Conservation (phyloP, 2,113 vertebrate species). For the Diphyllodes magnificus region DNA sequence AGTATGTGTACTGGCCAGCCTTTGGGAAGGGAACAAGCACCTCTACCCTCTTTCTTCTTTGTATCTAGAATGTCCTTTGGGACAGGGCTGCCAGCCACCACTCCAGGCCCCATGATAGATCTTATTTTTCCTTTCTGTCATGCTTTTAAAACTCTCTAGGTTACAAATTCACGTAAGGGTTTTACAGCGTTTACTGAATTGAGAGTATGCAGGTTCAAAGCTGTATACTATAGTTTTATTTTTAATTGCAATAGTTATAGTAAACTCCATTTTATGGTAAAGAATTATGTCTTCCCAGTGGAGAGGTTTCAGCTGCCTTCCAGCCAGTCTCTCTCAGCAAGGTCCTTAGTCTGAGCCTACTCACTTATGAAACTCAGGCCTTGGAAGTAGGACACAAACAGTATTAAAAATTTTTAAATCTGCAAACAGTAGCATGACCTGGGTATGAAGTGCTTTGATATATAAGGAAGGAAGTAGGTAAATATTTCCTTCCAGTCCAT, state of each 20-base stretch:
- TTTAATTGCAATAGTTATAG: background rate
- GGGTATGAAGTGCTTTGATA: background rate
- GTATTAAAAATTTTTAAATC: background rate
- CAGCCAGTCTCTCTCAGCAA: background rate
- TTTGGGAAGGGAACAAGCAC: background rate
- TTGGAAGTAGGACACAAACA: background rate
- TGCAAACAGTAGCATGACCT: background rate
- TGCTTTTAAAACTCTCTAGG: background rate
- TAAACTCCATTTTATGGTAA: background rate
- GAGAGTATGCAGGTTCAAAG: background rate
- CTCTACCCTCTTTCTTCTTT: background rate
- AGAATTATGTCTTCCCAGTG: background rate
- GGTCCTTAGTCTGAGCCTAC: background rate
- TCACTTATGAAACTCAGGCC: background rate
- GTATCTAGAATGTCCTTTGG: background rate
- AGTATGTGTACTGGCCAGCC: background rate
- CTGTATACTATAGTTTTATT: background rate
- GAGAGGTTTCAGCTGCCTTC: background rate
- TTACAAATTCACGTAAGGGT: background rate
- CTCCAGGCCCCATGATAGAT: accelerated
- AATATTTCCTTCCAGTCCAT: background rate
- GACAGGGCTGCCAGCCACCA: background rate
- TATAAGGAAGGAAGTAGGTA: background rate
- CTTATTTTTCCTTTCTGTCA: background rate
- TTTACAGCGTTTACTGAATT: background rate